Evolutionary conservation across 2,113 vertebrate species (phyloP), one percentile per base, ranked within the genome.

Genomic region (Scortum barcoo): DNA sequence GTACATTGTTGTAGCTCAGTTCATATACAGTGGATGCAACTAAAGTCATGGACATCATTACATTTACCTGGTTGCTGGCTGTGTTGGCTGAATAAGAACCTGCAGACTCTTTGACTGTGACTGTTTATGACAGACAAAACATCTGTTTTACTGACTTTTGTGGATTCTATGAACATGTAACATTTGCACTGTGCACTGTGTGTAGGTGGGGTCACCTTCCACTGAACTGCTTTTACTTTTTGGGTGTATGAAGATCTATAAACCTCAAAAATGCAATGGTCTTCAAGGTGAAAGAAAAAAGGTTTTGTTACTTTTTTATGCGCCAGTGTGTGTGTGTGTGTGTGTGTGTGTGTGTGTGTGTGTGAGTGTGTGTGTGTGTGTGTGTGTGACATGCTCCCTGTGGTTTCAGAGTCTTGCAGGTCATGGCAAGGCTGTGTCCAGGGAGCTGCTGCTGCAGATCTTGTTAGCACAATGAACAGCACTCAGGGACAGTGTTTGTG

Each of bases 401-500:
- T 81, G 71, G 20, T 60, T 50, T 46, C 10, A 22, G 65, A 61
- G 65, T 58, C 19, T 22, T 26, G 68, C 62, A 65, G 73, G 44
- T 78, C 38, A 56, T 75, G 58, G 44, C 78, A 73, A 65, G 81
- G 68, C 63, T 76, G 75, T 33, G 70, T 80, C 66, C 72, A 46
- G 78, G 81, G 78, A 81, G 57, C 78, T 51, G 78, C 78, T 51
- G 78, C 71, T 73, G 72, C 81, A 93, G 92, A 92, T 89, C 95
- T 96, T 95, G 95, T 97, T 96, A 96, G 92, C 95, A 96, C 92
- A 96, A 96, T 96, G 96, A 95, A 95, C 95, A 95, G 90, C 90
- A 88, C 94, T 94, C 94, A 95, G 95, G 89, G 90, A 95, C 93
- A 95, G 94, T 97, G 95, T 97, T 97, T 97, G 96, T 95, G 94